These are phyloP conservation scores for Lithophane ornitopus DNA, from an alignment of 2,888 invertebrate genomes.

Conservation along the genomic window DNA sequence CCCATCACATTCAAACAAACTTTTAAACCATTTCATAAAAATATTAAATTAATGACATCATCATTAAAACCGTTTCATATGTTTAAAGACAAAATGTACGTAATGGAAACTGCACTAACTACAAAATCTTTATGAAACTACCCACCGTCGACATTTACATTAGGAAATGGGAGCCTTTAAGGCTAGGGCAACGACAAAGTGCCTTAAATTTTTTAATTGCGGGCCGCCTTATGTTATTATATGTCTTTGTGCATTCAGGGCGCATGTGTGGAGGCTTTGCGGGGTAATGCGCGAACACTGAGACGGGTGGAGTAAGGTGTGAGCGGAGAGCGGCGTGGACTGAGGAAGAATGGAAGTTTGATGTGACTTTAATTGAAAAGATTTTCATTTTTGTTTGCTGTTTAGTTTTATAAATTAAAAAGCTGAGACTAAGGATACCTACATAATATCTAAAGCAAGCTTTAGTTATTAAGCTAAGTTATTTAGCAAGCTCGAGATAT, in stretches of 20 bases:
- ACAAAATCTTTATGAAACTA: conserved; percentile 69
- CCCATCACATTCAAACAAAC: conserved; percentile 31
- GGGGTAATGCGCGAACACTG: conserved; percentile 75
- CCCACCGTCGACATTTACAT: conserved; percentile 73
- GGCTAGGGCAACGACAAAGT: conserved; percentile 84
- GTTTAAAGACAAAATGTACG: conserved; percentile 64
- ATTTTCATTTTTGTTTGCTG: not conserved
- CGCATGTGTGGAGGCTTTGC: conserved; percentile 82
- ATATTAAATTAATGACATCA: conserved; percentile 65
- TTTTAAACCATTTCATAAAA: conserved; percentile 47
- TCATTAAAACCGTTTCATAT: conserved; percentile 66
- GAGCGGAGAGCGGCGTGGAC: conserved; percentile 52
- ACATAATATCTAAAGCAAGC: not conserved
- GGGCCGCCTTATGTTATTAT: conserved; percentile 87
- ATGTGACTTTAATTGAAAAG: not conserved
- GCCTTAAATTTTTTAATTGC: conserved; percentile 91
- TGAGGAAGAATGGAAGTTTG: not conserved
- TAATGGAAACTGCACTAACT: conserved; percentile 62
- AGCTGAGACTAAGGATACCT: too few relatives aligned
- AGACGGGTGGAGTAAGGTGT: conserved; percentile 53
- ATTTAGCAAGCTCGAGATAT: not conserved
- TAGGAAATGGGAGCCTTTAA: conserved; percentile 75
- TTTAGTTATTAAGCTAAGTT: too few relatives aligned
- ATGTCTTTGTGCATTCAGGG: conserved; percentile 88
- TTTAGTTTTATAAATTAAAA: not conserved